These are phyloP conservation scores for Drosophila demipolita DNA, from an alignment of 2,888 invertebrate species.

Conservation along the genomic window DNA sequence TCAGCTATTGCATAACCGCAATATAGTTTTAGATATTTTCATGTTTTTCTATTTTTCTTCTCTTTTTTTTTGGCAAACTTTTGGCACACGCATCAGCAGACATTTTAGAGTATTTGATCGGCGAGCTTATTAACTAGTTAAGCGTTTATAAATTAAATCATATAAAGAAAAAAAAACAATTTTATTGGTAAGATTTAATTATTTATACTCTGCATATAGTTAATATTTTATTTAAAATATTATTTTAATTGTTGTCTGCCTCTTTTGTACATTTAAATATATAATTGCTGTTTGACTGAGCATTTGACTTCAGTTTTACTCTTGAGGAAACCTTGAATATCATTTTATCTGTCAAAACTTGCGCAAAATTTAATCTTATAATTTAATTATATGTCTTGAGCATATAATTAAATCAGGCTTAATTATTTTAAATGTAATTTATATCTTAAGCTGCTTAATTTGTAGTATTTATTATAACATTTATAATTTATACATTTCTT, in stretches of 20 bases:
- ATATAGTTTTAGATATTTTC: neutral
- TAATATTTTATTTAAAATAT: neutral
- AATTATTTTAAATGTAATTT: neutral
- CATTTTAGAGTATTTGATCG: conserved; percentile 1
- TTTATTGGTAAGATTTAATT: neutral
- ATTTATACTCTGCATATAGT: neutral
- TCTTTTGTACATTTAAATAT: neutral
- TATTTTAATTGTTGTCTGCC: neutral
- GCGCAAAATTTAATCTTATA: neutral
- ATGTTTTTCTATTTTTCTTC: neutral
- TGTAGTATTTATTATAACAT: neutral
- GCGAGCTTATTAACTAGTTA: neutral
- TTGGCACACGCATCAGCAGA: conserved; percentile 34
- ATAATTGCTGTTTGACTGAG: neutral
- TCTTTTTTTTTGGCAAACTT: conserved; percentile 9
- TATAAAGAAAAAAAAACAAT: neutral
- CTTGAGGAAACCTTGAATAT: neutral
- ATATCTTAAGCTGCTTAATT: neutral
- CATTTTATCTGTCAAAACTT: neutral
- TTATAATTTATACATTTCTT: neutral
- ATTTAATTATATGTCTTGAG: neutral
- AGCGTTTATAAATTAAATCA: neutral
- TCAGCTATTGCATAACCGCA: conserved; percentile 16
- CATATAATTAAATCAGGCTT: too few relatives aligned
- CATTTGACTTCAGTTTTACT: neutral